phyloP scores from a whole-genome alignment of 2,113 vertebrate species.

The Labeo rohita region DNA sequence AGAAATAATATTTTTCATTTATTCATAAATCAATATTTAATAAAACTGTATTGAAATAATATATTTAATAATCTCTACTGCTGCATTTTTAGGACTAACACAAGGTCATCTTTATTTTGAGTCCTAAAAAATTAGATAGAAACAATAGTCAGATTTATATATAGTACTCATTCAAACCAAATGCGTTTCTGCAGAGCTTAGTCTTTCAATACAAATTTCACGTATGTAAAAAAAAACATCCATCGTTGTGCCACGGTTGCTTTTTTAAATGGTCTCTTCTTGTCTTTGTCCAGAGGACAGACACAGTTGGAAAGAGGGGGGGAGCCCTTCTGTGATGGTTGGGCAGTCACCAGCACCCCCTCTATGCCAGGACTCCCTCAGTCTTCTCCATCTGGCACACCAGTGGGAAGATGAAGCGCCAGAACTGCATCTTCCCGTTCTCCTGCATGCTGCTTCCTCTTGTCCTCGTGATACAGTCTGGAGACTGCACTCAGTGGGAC shows the following conservation, averaged over 20 bases:
- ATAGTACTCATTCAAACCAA: not conserved
- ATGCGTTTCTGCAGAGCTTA: not conserved
- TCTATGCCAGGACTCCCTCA: slow-evolving; percentile 62
- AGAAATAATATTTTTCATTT: not conserved
- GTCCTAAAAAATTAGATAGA: not conserved
- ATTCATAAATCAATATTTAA: not conserved
- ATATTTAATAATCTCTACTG: not conserved
- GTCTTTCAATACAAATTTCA: not conserved
- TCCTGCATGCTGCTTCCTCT: slow-evolving; percentile 55
- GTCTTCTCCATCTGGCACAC: slow-evolving; percentile 68
- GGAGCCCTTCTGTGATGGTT: slow-evolving; percentile 60
- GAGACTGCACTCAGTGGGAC: slow-evolving; percentile 16
- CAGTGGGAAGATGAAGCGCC: slow-evolving; percentile 62
- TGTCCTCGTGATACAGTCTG: slow-evolving; percentile 46
- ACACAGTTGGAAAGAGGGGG: slow-evolving; percentile 66
- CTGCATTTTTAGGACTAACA: not conserved
- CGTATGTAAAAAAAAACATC: not conserved
- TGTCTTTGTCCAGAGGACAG: slow-evolving; percentile 65
- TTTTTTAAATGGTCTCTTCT: slow-evolving; percentile 69
- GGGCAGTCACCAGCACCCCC: slow-evolving; percentile 69
- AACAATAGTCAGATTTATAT: not conserved
- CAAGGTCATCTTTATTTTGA: not conserved
- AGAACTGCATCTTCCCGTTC: slow-evolving; percentile 67
- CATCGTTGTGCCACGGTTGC: not conserved
- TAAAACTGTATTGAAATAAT: too few relatives aligned